Evolutionary conservation across 2,113 vertebrate species (phyloP).

Genomic region (Triplophysa dalaica): DNA sequence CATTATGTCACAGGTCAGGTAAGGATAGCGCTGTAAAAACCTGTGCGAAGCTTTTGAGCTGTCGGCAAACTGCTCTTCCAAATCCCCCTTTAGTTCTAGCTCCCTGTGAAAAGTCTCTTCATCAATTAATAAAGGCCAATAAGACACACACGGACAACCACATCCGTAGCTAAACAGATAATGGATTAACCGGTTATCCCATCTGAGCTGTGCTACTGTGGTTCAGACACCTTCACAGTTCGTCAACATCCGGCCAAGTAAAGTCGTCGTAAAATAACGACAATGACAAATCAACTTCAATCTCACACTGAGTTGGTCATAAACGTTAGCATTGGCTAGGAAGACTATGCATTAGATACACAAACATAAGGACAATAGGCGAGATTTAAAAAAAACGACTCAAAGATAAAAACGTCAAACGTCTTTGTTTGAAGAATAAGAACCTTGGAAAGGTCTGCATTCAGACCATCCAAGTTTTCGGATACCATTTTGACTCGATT

Average conservation of each 20-base stretch:
- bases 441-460: no score
- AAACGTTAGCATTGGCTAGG: no score
- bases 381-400: no score
- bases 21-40: slow-evolving; percentile 1
- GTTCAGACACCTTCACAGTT: slow-evolving; percentile 65
- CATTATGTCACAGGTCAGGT: slow-evolving; percentile 14
- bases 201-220: slow-evolving; percentile 66
- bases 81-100: slow-evolving; percentile 36
- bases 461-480: no score
- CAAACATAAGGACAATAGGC: no score
- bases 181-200: slow-evolving; percentile 71
- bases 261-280: slow-evolving; percentile 20
- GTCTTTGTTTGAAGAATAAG: no score
- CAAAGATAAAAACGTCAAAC: no score
- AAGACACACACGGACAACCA: slow-evolving; percentile 53
- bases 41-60: slow-evolving; percentile 10
- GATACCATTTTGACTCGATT: no score
- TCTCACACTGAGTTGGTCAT: neutral
- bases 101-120: slow-evolving; percentile 52
- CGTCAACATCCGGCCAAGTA: slow-evolving; percentile 23
- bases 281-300: neutral
- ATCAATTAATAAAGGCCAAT: slow-evolving; percentile 63
- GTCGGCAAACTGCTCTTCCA: slow-evolving; percentile 28
- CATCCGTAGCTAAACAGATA: slow-evolving; percentile 68
- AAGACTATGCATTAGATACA: no score